Conservation (phyloP, 2,888 invertebrate species). For the Fragum fragum region DNA sequence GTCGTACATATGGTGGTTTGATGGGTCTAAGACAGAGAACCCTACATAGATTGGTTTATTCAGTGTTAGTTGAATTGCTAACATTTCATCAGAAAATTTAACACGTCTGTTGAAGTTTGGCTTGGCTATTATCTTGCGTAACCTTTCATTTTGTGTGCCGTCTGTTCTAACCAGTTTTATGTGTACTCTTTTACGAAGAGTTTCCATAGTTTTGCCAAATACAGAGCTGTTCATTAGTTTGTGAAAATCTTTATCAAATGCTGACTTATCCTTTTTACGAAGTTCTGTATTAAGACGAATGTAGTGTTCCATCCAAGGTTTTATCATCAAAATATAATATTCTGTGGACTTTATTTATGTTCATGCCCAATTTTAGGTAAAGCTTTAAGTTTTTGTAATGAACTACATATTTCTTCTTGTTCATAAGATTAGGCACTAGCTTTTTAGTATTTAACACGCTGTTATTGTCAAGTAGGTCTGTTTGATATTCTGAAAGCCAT, state of each 20-base stretch:
- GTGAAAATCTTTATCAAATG: slow-evolving; percentile 38
- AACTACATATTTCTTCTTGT: slow-evolving; percentile 79
- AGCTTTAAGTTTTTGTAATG: slow-evolving; percentile 83
- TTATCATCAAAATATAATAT: background rate
- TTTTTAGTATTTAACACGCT: slow-evolving; percentile 33
- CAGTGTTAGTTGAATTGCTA: slow-evolving; percentile 47
- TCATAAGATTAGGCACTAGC: slow-evolving; percentile 68
- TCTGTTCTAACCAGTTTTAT: slow-evolving; percentile 41
- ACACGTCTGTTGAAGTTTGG: slow-evolving; percentile 40
- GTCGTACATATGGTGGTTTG: slow-evolving; percentile 68
- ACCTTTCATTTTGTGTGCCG: slow-evolving; percentile 33
- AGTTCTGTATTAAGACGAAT: slow-evolving; percentile 12
- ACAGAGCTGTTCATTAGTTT: slow-evolving; percentile 52
- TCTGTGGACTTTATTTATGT: slow-evolving; percentile 56
- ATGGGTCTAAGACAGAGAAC: slow-evolving; percentile 44
- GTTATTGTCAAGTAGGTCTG: slow-evolving; percentile 68
- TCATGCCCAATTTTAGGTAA: slow-evolving; percentile 73
- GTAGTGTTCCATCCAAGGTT: slow-evolving; percentile 15
- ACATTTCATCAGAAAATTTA: slow-evolving; percentile 47
- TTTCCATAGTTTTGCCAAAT: slow-evolving; percentile 43
- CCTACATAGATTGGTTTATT: slow-evolving; percentile 61
- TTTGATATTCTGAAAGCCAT: slow-evolving; percentile 38
- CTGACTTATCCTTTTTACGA: slow-evolving; percentile 18
- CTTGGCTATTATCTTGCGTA: slow-evolving; percentile 30
- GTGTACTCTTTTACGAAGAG: slow-evolving; percentile 37